Base-by-base conservation (phyloP, 2,113 vertebrate genomes). In the Gobio gobio region DNA sequence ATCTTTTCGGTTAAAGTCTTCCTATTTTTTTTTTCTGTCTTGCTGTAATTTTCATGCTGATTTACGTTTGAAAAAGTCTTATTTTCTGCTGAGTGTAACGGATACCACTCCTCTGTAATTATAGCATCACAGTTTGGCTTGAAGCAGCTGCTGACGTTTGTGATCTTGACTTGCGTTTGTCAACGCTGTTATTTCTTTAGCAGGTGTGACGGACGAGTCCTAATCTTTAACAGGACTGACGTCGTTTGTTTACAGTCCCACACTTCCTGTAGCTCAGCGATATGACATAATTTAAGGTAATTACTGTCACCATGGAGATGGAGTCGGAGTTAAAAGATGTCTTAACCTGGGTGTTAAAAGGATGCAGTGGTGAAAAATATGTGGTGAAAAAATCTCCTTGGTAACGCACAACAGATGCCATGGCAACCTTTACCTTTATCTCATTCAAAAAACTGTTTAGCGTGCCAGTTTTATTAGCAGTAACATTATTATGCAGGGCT, bases 331-430 rank as follows among this genome's bases (percentile, higher is more conserved):
- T 16, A 86, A 88, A 79, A 81, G 51, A 49, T 66, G 68, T 64
- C 13, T 81, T 88, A 84, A 88, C 84, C 87, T 86, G 84, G 68
- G 58, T 43, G 36, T 68, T 47, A 73, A 73, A 58, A 70, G 56
- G 51, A 59, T 59, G 64, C 58, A 8, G 59, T 22, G 18, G 80
- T 80, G 86, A 75, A 85, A 88, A 88, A 78, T 80, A 83, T 82
- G 75, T 40, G 40, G 81, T 22, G 12, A 54, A 83, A 78, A 73
- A 77, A 86, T 83, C 24, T 64, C 84, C 77, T 75, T 88, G 76
- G 84, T 72, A 86, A 86, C 83, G 13, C 83, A 83, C 85, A 84
- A 84, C 85, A 86, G 87, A 86, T 88, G 40, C 82, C 76, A 88
- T 86, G 82, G 82, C 87, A 86, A 88, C 87, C 47, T 80, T 72